Conservation (phyloP, 2,113 vertebrate genomes). For the Opisthocomus hoazin region DNA sequence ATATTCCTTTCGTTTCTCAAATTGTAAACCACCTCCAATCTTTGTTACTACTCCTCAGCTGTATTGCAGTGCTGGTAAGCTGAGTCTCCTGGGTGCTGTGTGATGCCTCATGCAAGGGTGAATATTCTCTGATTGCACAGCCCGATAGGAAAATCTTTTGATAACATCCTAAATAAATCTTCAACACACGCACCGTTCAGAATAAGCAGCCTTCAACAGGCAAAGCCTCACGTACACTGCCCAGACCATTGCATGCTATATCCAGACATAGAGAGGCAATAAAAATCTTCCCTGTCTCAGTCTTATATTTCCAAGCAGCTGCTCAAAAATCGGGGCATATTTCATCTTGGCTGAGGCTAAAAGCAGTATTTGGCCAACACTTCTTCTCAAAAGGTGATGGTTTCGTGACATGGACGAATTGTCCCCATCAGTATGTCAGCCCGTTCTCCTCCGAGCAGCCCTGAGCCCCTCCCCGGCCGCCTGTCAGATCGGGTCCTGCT, state of each 20-base stretch:
- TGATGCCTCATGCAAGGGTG: not conserved
- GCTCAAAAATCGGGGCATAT: not conserved
- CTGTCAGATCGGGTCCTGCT: rapidly evolving
- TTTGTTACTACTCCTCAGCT: not conserved
- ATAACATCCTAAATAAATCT: not conserved
- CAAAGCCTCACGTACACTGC: not conserved
- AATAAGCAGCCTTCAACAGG: not conserved
- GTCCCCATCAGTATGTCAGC: rapidly evolving
- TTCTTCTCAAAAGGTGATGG: rapidly evolving
- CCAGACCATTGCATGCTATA: not conserved
- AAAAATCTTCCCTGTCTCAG: not conserved
- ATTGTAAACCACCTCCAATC: not conserved
- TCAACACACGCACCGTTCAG: not conserved
- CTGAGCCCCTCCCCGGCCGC: not conserved
- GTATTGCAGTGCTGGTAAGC: not conserved
- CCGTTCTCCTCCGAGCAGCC: not conserved
- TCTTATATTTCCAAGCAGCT: not conserved
- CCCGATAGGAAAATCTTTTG: not conserved
- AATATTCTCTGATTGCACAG: not conserved
- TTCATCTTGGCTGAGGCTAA: not conserved
- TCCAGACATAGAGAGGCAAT: not conserved
- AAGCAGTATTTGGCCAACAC: not conserved
- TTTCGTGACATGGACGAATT: not conserved
- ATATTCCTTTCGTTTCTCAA: not conserved
- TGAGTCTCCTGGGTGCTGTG: not conserved